These are phyloP conservation scores for Ovis canadensis DNA, from an alignment of 2,113 vertebrate species.

Conservation along the genomic window DNA sequence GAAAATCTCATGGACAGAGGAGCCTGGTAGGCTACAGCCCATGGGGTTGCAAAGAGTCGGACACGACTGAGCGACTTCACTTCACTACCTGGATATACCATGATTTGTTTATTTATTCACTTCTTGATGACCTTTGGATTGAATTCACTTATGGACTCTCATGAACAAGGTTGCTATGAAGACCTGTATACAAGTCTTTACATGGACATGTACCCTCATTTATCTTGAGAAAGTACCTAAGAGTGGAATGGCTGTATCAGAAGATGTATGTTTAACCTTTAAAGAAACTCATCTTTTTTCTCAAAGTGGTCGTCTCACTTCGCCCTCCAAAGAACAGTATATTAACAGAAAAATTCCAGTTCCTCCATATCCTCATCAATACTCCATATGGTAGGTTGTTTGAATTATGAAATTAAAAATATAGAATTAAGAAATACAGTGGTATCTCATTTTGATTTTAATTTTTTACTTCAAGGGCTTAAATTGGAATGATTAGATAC, in stretches of 20 bases:
- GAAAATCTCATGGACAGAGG: too few relatives aligned
- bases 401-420: neutral
- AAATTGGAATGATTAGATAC: neutral
- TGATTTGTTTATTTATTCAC: neutral
- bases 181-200: neutral
- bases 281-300: neutral
- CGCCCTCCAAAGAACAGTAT: neutral
- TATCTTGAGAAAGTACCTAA: neutral
- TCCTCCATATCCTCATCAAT: neutral
- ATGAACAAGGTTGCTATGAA: neutral
- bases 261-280: neutral
- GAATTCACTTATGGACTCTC: neutral
- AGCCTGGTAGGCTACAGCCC: too few relatives aligned
- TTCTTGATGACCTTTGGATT: neutral
- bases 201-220: neutral
- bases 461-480: neutral
- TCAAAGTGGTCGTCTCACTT: neutral
- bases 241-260: neutral
- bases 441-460: neutral
- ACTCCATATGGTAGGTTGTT: neutral
- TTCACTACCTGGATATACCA: neutral
- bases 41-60: too few relatives aligned
- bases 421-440: neutral
- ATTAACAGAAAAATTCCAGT: neutral
- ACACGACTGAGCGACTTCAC: too few relatives aligned